Conservation (phyloP, 2,888 invertebrate species). For the Bembecia ichneumoniformis region DNA sequence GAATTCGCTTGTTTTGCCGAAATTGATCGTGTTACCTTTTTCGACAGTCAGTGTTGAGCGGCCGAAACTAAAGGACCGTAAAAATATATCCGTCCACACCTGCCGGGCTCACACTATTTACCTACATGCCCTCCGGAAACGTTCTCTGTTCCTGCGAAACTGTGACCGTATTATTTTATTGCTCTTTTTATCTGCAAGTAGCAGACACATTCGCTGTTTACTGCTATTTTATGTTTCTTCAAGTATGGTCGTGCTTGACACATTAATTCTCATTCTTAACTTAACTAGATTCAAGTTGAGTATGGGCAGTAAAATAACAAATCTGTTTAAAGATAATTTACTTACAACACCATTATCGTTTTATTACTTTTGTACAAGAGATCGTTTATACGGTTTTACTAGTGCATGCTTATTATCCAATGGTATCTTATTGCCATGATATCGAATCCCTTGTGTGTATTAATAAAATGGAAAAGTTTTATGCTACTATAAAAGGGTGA, state of each 20-base stretch:
- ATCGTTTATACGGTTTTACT: not conserved
- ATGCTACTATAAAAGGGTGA: too few species aligned
- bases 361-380: too few species aligned
- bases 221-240: not conserved
- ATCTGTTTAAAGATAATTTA: not conserved
- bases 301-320: not conserved
- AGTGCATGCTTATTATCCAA: not conserved
- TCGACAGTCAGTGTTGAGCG: constrained; percentile 21
- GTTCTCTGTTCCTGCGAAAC: constrained; percentile 36
- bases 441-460: too few species aligned
- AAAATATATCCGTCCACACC: constrained; percentile 43
- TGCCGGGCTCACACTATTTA: constrained; percentile 33
- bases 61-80: constrained; percentile 14
- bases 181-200: constrained; percentile 13
- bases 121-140: constrained; percentile 41
- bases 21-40: constrained; percentile 39
- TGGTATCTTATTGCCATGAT: not conserved
- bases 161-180: constrained; percentile 30
- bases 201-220: not conserved
- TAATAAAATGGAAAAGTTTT: too few species aligned
- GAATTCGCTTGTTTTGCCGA: constrained; percentile 14
- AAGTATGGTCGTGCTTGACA: not conserved
- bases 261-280: not conserved
- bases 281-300: not conserved
- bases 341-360: too few species aligned